These are phyloP conservation scores for Tenualosa thibaudeaui DNA, from an alignment of 2,797 vertebrate genomes.

Conservation along the genomic window DNA sequence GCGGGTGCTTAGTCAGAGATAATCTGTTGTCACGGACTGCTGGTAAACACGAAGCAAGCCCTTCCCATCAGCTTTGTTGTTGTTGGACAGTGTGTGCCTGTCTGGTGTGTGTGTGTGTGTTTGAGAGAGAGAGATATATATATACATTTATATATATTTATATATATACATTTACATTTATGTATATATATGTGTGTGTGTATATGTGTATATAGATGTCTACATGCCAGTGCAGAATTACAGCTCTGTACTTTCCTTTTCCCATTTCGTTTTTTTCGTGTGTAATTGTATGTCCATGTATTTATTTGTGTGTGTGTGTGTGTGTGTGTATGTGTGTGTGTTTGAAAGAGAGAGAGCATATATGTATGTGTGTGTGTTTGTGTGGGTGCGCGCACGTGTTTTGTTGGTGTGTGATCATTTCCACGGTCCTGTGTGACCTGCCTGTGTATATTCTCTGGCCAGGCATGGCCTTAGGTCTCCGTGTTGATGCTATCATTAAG, in stretches of 20 bases:
- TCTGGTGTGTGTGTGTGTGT: conserved; percentile 5
- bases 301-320: not conserved
- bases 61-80: not conserved
- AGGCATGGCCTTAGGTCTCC: not conserved
- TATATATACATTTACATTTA: too few species aligned
- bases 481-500: not conserved
- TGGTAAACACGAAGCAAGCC: not conserved
- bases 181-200: not conserved
- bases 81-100: conserved; percentile 16
- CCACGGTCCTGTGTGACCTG: not conserved
- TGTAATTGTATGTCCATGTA: not conserved
- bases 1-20: conserved; percentile 41
- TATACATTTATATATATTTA: not conserved
- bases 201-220: not conserved
- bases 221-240: not conserved
- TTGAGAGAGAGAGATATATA: too few species aligned
- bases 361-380: not conserved
- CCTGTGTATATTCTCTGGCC: not conserved
- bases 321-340: not conserved
- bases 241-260: not conserved
- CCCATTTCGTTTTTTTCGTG: not conserved
- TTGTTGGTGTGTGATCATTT: too few species aligned
- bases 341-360: too few species aligned
- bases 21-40: not conserved
- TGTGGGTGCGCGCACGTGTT: not conserved